Base-by-base conservation (phyloP, 1,140 invertebrate species). In the Meteorus sp. region DNA sequence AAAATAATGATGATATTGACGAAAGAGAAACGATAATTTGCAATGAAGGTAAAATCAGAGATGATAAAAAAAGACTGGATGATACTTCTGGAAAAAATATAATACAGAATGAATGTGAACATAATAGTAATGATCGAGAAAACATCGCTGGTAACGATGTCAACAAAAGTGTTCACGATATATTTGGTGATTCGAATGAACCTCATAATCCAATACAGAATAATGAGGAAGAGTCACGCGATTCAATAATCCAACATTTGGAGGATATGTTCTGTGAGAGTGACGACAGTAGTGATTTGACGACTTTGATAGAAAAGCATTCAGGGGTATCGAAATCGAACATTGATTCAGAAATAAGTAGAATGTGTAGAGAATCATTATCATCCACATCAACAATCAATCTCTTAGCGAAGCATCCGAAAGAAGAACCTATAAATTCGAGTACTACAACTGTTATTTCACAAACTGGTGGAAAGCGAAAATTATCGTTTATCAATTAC, bases 231-330 rank as follows among this genome's bases (percentile, higher is more conserved):
- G 63, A 67, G 45, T 70, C 73, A 0, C 67, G 68, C 44, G 73
- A 75, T 56, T 73, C 73, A 0, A 20, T 75, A 20, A 50, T 75
- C 19, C 71, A 71, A 59, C 66, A 73, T 19, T 66, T 75, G 63
- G 70, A 75, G 13, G 70, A 72, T 35, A 75, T 75, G 73, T 75
- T 75, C 56, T 71, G 73, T 27, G 73, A 75, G n/a, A 75, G 73
- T 23, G 71, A 75, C 4, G 73, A 75, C 19, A 75, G 70, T 33
- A 72, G 61, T 35, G 73, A 75, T 67, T 39, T 75, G 0, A 72
- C 63, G 39, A 65, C 64, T 4, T 52, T 75, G 13, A 75, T 75
- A 13, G 71, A 75, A 25, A 72, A 69, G 53, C 68, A 75, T 60
- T 73, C 73, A 1, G 68, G 66, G 13, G 41, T 70, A 35, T 62